Evolutionary conservation across 1,140 invertebrate genomes (phyloP), one percentile per base, ranked within the genome.

Genomic region (Potamilus streckersoni): DNA sequence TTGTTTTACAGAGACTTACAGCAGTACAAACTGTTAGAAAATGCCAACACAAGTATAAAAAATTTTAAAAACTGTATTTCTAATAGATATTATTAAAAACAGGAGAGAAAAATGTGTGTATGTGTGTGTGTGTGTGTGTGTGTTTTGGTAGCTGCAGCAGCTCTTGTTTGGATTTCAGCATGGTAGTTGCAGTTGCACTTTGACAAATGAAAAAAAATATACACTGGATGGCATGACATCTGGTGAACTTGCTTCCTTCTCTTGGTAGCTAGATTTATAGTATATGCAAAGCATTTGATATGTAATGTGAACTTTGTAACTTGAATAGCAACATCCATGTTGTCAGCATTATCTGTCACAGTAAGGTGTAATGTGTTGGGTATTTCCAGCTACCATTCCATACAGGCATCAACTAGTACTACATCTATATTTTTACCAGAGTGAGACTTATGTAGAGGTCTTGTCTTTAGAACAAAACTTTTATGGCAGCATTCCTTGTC

Each of bases 91-190:
- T 38, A 38, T 38, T 6, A 38, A 38, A 38, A 38, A 38, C 38
- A 38, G 38, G 38, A 38, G 8, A 38, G 4, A 38, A 38, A 38
- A 23, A 82, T 75, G 15, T 84, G 78, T 69, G 76, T 79, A 58
- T 80, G 76, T 19, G 78, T 69, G 76, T 79, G 61, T 80, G 76
- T 19, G n/a, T n/a, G n/a, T n/a, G 78, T 69, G 76, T 79, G 61
- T 80, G 76, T 19, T 76, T 16, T 71, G 69, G 80, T 17, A 83
- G 31, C 61, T 77, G 60, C 20, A 85, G 67, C 2, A 69, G 61
- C 65, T 67, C 70, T 68, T 82, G 80, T 38, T 77, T 69, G 14
- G 60, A 58, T 12, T 55, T 72, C 19, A 85, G 74, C 70, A 65
- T 27, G 49, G 31, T 31, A 16, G 63, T 69, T 13, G 68, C 80